Base-by-base conservation (phyloP, 2,888 invertebrate species). In the Troglohyphantes excavatus region DNA sequence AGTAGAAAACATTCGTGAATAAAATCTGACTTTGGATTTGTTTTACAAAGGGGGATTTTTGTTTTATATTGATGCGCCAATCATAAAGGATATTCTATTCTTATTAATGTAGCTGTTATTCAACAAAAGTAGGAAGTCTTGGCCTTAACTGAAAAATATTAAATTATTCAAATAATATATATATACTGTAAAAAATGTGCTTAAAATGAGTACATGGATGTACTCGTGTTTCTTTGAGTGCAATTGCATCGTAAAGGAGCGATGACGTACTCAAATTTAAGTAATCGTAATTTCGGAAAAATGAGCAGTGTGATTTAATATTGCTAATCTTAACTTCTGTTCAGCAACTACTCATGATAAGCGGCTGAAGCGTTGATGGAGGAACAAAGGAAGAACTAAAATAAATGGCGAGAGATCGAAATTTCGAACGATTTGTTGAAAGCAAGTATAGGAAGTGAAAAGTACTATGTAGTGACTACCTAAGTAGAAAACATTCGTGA, bases 291-390 rank as follows among this genome's bases (percentile, higher is more conserved):
- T n/a, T n/a, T n/a, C n/a, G n/a, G n/a, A n/a, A n/a, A n/a, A n/a
- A n/a, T n/a, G n/a, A n/a, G n/a, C n/a, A n/a, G n/a, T n/a, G n/a
- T n/a, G n/a, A n/a, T n/a, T n/a, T n/a, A n/a, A n/a, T n/a, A n/a
- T n/a, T n/a, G n/a, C n/a, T n/a, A n/a, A n/a, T n/a, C n/a, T n/a
- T n/a, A n/a, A n/a, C n/a, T n/a, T n/a, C n/a, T n/a, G n/a, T n/a
- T n/a, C n/a, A n/a, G 53, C 53, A 53, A 53, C 53, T 53, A 53
- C 53, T 53, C 53, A 53, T 53, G 53, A 53, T 53, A 53, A 53
- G 53, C 53, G 53, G 53, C 53, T 13, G n/a, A 53, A n/a, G 53
- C 53, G 53, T 53, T 53, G 53, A 53, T 53, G 53, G 13, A 53
- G 53, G 53, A 53, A 53, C n/a, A 39, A 39, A 17, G 53, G 17